Conservation (phyloP, 1,140 invertebrate genomes). For the Trichonephila inaurata region DNA sequence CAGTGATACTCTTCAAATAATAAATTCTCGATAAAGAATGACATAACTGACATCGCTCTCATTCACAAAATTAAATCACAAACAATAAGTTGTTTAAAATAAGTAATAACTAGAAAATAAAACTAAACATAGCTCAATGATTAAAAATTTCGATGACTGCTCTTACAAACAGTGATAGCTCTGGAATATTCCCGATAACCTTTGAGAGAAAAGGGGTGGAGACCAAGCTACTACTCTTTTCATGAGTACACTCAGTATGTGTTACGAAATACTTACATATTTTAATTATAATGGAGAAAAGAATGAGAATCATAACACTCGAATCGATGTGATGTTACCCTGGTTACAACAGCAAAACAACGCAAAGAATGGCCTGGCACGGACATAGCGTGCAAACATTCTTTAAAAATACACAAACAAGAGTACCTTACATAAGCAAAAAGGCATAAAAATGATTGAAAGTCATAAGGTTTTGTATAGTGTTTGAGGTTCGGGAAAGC, state of each 20-base stretch:
- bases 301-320: not conserved
- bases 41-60: no score
- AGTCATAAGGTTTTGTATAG: no score
- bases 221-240: not conserved
- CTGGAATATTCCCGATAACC: not conserved
- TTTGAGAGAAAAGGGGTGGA: not conserved
- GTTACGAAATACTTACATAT: not conserved
- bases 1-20: no score
- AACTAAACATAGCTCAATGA: no score
- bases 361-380: constrained; percentile 1
- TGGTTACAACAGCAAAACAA: constrained; percentile 38
- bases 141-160: not conserved
- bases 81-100: no score
- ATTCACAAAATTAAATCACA: no score
- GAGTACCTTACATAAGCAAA: not conserved
- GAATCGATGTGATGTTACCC: not conserved
- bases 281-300: not conserved
- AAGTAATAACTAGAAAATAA: no score
- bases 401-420: constrained; percentile 42
- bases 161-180: not conserved
- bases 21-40: no score
- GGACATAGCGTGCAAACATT: constrained; percentile 11
- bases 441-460: no score
- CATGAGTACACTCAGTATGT: not conserved
- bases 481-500: no score